Evolutionary conservation across 2,113 vertebrate genomes (phyloP), one percentile per base, ranked within the genome.

Genomic region (Silurus asotus): DNA sequence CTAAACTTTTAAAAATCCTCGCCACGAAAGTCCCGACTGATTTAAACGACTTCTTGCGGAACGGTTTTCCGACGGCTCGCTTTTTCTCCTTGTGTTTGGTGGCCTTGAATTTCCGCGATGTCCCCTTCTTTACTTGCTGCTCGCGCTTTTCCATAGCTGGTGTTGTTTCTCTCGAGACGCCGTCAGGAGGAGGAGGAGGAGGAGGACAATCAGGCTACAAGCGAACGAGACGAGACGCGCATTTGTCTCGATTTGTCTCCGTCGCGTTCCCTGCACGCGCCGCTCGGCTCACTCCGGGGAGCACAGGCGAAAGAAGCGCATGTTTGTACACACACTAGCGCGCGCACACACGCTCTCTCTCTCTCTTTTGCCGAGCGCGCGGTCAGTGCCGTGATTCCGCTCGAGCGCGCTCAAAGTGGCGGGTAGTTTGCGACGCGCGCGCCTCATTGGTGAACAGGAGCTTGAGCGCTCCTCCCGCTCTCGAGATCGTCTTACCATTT

Each of bases 1-100:
- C 96, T 84, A 98, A 95, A 51, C 97, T 98, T 94, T 95, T 94
- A 70, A 97, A 95, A 78, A 98, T 96, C 91, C 95, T 94, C 94
- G 95, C 97, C 94, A 97, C 95, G 75, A 97, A 96, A 91, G 96
- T 96, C 81, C 97, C 96, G 90, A 97, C 96, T 23, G 97, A 96
- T 90, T 96, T 96, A 48, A 96, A 95, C 0, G 96, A 96, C 90
- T 95, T 96, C 82, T 92, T 92, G 58, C 93, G 93, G 92, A 98
- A 97, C 87, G 97, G 95, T 93, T 96, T 96, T 88, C 96, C 96
- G 89, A 96, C 94, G 92, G 96, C 96, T 65, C 96, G 97, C 90
- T 96, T 96, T 93, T 97, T 97, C 94, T 98, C 96, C 93, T 96
- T 96, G 91, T 85, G 94, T 70, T 94, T 96, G 69, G 94, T 93